Base-by-base conservation (phyloP, 2,113 vertebrate species). In the Hypanus sabinus region DNA sequence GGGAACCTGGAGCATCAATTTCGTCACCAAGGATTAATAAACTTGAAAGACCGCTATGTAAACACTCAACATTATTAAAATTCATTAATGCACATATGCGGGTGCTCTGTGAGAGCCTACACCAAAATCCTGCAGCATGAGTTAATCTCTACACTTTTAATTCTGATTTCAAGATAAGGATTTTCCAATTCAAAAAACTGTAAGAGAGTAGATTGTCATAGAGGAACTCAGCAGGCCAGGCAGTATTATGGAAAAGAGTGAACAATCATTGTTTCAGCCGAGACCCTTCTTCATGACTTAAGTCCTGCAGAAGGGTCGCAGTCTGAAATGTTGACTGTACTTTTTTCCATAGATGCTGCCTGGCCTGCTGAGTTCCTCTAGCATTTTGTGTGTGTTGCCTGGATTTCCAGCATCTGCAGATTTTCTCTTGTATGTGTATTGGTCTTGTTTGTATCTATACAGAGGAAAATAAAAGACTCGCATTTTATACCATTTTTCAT, bases 1-100 rank as follows among this genome's bases (percentile, higher is more conserved):
- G 91, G 91, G 68, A 93, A 93, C 91, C 36, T 16, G 12, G 38
- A 93, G 70, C 70, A 93, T 70, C 38, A 55, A 93, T 46, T 93
- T 70, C 91, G 36, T 93, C 91, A 93, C 8, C 24, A 12, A 30
- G 10, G 38, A 46, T 73, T 93, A 90, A 65, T 68, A 30, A 46
- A 75, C 36, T 4, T 73, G 46, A 93, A 93, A 73, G 20, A 93
- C 55, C 33, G 5, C 70, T 73, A 55, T 93, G 70, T 73, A 75
- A 75, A 46, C 73, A 30, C 73, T 75, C 68, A 93, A 73, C 22
- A 93, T 55, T 93, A 75, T 93, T 93, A 75, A 93, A 68, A 70
- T 93, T 93, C 55, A 55, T 16, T 24, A 73, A 24, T 5, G 11
- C 24, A 16, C 30, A 83, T n/a, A 83, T 46, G 18, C 20, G 14